Evolutionary conservation across 2,888 invertebrate species (phyloP), one percentile per base, ranked within the genome.

Genomic region (Villa cingulata): DNA sequence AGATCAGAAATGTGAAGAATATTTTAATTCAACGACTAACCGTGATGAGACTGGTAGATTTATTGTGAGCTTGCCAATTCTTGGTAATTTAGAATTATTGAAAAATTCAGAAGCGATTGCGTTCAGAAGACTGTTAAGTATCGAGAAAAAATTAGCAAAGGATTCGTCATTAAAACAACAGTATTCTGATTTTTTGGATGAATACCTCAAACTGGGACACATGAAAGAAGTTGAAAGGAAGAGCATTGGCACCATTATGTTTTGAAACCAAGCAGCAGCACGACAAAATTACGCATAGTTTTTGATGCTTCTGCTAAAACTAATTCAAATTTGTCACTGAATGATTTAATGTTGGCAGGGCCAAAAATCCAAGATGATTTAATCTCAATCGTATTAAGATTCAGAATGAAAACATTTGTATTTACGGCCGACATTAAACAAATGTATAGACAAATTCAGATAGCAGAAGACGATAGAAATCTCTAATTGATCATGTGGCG

Each of bases 1-100:
- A 37, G 57, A 61, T 51, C 55, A 63, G 42, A 68, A 70, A 54
- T 65, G 63, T 39, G 58, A 64, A 17, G n/a, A 15, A 17, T 37
- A 7, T 16, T 37, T 37, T 6, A 37, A 37, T 7, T 5, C 4
- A 7, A 37, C 17, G 17, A 37, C n/a, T 37, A 5, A 37, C 27
- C 27, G 27, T 27, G 9, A 27, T 27, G 27, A 27, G 9, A 27
- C 27, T 6, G 27, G 27, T 27, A 6, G 27, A 27, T 27, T 27
- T 9, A 27, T 27, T 9, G 27, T 27, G 5, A 27, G 27, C 27
- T 27, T 27, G 9, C 27, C 27, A 27, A 27, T 27, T 27, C 27
- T 27, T 9, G n/a, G n/a, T n/a, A n/a, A n/a, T n/a, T n/a, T n/a
- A n/a, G n/a, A n/a, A n/a, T n/a, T n/a, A n/a, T n/a, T n/a, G n/a